Evolutionary conservation across 2,797 vertebrate genomes (phyloP).

Genomic region (Crenuchus spilurus): DNA sequence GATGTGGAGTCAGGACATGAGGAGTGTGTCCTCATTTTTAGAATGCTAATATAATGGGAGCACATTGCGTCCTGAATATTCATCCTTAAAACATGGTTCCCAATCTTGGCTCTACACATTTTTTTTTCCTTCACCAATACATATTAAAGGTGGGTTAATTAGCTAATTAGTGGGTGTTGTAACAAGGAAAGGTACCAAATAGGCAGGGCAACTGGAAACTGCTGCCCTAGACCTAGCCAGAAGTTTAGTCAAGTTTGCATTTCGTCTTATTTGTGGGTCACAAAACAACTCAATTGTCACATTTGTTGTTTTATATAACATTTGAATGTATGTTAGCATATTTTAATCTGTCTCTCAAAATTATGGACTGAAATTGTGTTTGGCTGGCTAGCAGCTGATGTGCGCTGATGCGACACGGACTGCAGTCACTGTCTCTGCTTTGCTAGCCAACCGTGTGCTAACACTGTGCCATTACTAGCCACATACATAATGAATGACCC

Average conservation of each 20-base stretch:
- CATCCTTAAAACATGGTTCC: background rate
- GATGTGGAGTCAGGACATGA: background rate
- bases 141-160: no score
- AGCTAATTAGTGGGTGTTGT: no score
- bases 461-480: constrained; percentile 44
- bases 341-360: constrained; percentile 3
- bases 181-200: no score
- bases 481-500: constrained; percentile 41
- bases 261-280: no score
- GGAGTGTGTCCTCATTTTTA: constrained; percentile 22
- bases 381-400: constrained; percentile 8
- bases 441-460: constrained; percentile 28
- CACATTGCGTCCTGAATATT: constrained; percentile 19
- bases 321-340: background rate
- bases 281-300: no score
- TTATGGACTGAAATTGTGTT: background rate
- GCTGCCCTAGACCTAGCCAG: no score
- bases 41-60: background rate
- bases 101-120: background rate
- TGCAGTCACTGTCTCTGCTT: constrained; percentile 30
- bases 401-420: background rate
- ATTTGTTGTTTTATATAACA: no score
- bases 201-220: no score
- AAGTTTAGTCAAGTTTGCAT: no score
- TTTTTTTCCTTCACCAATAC: no score